Evolutionary conservation across 2,797 vertebrate species (phyloP).

Genomic region (Acanthopagrus latus): DNA sequence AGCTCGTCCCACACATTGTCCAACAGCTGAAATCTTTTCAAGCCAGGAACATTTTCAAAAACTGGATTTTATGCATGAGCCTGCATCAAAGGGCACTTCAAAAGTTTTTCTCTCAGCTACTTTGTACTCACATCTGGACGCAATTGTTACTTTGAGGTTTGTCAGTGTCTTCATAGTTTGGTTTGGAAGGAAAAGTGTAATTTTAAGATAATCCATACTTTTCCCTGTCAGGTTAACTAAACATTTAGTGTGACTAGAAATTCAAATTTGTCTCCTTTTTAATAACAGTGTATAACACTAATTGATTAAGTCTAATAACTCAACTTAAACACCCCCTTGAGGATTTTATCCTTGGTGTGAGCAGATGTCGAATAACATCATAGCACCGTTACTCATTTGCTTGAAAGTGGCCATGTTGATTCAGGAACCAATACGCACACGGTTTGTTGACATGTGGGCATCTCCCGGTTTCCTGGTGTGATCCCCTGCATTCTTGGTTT

Average conservation of each 20-base stretch:
- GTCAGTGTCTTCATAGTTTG: conserved; percentile 58
- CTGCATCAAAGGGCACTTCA: conserved; percentile 77
- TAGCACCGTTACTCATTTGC: conserved; percentile 49
- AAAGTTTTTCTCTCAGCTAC: conserved; percentile 59
- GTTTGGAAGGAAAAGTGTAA: conserved; percentile 48
- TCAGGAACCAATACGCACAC: conserved; percentile 51
- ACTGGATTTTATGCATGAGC: conserved; percentile 74
- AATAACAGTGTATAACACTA: conserved; percentile 11
- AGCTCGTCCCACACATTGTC: conserved; percentile 78
- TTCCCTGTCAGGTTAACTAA: conserved; percentile 37
- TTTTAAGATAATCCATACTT: conserved; percentile 56
- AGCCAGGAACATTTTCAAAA: conserved; percentile 71
- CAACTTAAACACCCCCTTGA: conserved; percentile 19
- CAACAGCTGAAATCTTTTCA: conserved; percentile 81
- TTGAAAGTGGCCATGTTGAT: conserved; percentile 67
- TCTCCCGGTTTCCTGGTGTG: conserved; percentile 79
- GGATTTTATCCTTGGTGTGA: conserved; percentile 26
- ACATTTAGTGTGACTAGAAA: conserved; percentile 19
- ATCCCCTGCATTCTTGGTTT: conserved; percentile 73
- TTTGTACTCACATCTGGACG: conserved; percentile 85
- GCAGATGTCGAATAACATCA: conserved; percentile 60
- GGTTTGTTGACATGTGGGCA: conserved; percentile 78
- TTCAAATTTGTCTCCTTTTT: conserved; percentile 13
- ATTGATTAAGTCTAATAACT: conserved; percentile 34
- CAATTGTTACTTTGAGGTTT: conserved; percentile 82